phyloP scores from a whole-genome alignment of 2,797 vertebrate species.

The Paedocypris micromegethes region DNA sequence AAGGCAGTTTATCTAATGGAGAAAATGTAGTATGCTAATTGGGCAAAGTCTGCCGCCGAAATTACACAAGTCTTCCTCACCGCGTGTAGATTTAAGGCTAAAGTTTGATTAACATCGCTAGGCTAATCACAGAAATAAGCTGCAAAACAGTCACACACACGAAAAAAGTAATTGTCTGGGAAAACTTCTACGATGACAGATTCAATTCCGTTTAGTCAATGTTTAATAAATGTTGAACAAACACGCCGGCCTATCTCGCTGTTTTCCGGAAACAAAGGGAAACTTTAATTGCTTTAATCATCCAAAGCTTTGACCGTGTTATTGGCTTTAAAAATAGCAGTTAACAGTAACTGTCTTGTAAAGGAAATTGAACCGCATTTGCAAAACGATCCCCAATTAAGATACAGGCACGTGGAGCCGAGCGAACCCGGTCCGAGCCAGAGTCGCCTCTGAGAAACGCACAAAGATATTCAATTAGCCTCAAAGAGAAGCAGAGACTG shows the following conservation, averaged over 20 bases:
- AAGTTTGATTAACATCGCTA: slow-evolving; percentile 67
- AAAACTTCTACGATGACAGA: slow-evolving; percentile 92
- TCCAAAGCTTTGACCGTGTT: slow-evolving; percentile 85
- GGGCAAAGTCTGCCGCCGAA: slow-evolving; percentile 71
- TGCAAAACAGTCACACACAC: slow-evolving; percentile 71
- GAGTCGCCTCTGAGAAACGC: slow-evolving; percentile 73
- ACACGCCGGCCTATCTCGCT: slow-evolving; percentile 78
- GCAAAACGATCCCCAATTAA: slow-evolving; percentile 78
- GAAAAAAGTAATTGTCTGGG: slow-evolving; percentile 86
- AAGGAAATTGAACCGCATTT: slow-evolving; percentile 83
- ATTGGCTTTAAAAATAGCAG: slow-evolving; percentile 88
- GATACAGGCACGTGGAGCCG: slow-evolving; percentile 69
- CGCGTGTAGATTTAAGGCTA: slow-evolving; percentile 60
- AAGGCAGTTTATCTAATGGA: slow-evolving; percentile 77
- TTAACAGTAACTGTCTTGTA: slow-evolving; percentile 84
- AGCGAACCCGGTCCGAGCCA: slow-evolving; percentile 53
- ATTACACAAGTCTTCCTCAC: slow-evolving; percentile 59
- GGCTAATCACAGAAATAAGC: slow-evolving; percentile 70
- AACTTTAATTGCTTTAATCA: slow-evolving; percentile 99
- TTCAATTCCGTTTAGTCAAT: slow-evolving; percentile 93
- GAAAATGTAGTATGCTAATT: slow-evolving; percentile 76
- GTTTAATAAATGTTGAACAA: slow-evolving; percentile 95
- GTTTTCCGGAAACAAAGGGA: slow-evolving; percentile 90
- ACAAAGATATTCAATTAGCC: slow-evolving; percentile 79
- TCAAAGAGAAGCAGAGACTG: slow-evolving; percentile 71